Percentiles rank a stretch among this genome's conserved stretches.
Evolutionary conservation across 92 coral and sea anemone species (phyloP).

Genomic region (Epizoanthus fatuus): DNA sequence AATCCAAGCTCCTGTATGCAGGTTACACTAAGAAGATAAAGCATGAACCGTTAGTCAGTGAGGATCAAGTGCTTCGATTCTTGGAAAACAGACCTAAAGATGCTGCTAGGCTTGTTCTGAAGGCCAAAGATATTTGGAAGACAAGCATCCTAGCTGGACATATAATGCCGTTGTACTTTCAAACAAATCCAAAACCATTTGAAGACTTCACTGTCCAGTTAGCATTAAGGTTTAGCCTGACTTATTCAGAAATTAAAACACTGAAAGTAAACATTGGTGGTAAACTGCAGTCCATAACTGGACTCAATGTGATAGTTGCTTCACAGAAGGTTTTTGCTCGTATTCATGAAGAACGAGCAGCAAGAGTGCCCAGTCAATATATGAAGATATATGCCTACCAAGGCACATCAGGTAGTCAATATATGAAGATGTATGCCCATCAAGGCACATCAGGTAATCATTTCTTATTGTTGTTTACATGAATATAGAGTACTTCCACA

Average conservation of each 20-base stretch:
- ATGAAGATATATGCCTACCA: no score
- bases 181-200: slow-evolving; percentile 1
- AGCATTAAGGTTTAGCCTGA: neutral
- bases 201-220: neutral
- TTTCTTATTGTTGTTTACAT: no score
- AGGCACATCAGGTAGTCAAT: no score
- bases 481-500: no score
- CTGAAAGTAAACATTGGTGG: neutral
- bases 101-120: neutral
- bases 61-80: slow-evolving; percentile 8
- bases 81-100: slow-evolving; percentile 5
- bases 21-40: neutral
- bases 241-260: neutral
- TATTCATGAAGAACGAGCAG: neutral
- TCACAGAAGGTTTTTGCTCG: neutral
- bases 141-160: neutral
- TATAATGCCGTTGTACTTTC: neutral
- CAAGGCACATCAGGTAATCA: no score
- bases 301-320: neutral
- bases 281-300: neutral
- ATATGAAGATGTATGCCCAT: no score
- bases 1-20: neutral
- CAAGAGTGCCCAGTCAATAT: no score
- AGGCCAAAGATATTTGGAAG: slow-evolving; percentile 13
- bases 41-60: neutral